Percentiles rank a stretch among this genome's conserved stretches.
Evolutionary conservation across 2,797 vertebrate genomes (phyloP).

Genomic region (Myotis vivesi): DNA sequence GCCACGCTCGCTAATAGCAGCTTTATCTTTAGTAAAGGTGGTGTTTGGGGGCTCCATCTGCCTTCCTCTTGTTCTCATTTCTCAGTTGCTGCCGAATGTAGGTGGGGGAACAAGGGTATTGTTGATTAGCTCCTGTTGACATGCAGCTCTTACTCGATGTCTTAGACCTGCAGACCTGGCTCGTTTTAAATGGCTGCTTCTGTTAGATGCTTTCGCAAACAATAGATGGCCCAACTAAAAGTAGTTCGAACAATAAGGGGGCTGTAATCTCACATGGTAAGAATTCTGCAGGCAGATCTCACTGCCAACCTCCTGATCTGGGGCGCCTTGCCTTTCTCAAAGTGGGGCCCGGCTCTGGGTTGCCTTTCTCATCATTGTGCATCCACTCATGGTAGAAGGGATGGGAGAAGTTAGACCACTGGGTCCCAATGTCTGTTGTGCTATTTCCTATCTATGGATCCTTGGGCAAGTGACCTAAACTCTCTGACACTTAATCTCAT

Average conservation of each 20-base stretch:
- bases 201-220: neutral
- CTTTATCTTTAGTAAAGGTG: constrained; percentile 57
- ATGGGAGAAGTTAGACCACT: neutral
- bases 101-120: neutral
- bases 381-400: neutral
- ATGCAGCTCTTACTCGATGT: neutral
- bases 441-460: neutral
- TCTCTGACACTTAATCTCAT: neutral
- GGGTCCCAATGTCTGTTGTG: neutral
- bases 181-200: neutral
- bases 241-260: constrained; percentile 32
- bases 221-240: constrained; percentile 52
- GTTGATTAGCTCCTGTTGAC: neutral
- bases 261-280: neutral
- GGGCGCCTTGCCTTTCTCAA: neutral
- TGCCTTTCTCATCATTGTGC: neutral
- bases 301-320: neutral
- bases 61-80: constrained; percentile 2
- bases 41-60: constrained; percentile 52
- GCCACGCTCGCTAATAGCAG: neutral
- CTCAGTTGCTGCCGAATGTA: neutral
- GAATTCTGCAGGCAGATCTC: neutral
- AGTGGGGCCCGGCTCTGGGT: neutral
- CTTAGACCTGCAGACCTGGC: constrained; percentile 1
- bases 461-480: neutral